Base-by-base conservation (phyloP, 2,113 vertebrate species). In the Tyto alba region DNA sequence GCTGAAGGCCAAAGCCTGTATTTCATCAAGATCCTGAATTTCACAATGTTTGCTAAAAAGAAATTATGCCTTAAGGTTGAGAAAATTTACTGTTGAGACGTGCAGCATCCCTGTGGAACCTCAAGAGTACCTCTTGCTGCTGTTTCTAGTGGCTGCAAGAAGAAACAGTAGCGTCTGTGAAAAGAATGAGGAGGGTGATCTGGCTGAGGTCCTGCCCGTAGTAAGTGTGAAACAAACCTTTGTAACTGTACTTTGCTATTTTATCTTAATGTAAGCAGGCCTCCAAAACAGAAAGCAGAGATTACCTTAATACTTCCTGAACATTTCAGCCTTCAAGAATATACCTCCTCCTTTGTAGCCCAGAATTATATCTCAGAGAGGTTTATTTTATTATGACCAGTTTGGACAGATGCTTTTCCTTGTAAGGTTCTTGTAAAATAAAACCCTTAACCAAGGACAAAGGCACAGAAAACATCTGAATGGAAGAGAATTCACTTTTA, bases 91-190 rank as follows among this genome's bases (percentile, higher is more conserved):
- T 45, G 9, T 57, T 62, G 38, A 62, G 64, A 48, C 25, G 66
- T 6, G 9, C 29, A 47, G 36, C 10, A 50, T 38, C 11, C 64
- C 53, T 22, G 10, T 21, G 14, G 69, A 88, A 43, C 32, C 32
- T 59, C 8, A 25, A 40, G 36, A 40, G 16, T 62, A 26, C 11
- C 32, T 41, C 38, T 63, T 57, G 55, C 9, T 0, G 2, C 18
- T 7, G 9, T 34, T 88, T 50, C 29, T 60, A 50, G 25, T 13
- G 25, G 30, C 27, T 88, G 57, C 62, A 73, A 76, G 57, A 66
- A 84, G 36, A 73, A 94, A 64, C 13, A 0, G 1, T 21, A 50
- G 25, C 1, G 0, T n/a, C 30, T 45, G 45, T 32, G 10, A 21
- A 45, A 86, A 56, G 45, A 66, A 69, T 10, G 13, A 88, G 50